These are phyloP conservation scores for Scomber scombrus DNA, from an alignment of 2,113 vertebrate species.

Conservation along the genomic window DNA sequence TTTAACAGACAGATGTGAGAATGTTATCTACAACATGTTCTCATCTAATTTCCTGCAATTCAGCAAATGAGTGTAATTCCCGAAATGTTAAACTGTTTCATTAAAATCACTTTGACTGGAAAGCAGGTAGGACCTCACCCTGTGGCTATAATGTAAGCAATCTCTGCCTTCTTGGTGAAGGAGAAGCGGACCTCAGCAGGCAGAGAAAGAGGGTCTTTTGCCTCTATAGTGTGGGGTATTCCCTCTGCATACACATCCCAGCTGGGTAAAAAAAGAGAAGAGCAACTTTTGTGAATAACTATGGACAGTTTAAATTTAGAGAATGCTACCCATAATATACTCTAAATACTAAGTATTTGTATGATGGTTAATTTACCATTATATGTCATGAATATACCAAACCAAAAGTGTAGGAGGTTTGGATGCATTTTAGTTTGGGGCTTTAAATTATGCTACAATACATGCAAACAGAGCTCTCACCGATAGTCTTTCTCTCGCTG, in stretches of 20 bases:
- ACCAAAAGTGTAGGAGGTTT: not conserved
- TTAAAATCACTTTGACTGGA: not conserved
- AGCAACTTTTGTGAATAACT: not conserved
- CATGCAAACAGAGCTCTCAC: slow-evolving; percentile 38
- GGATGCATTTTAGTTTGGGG: not conserved
- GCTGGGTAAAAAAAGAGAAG: slow-evolving; percentile 39
- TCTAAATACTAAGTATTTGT: not conserved
- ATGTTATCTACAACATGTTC: no score
- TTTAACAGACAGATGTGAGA: no score
- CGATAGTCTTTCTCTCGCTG: slow-evolving; percentile 32
- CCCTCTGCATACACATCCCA: slow-evolving; percentile 66
- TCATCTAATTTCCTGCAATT: no score
- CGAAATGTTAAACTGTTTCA: no score
- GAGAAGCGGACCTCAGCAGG: slow-evolving; percentile 73
- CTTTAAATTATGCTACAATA: not conserved
- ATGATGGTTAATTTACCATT: not conserved
- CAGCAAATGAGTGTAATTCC: no score
- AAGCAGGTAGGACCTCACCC: slow-evolving; percentile 44
- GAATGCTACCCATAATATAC: not conserved
- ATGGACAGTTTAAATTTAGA: not conserved
- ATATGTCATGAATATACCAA: not conserved
- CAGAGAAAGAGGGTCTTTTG: slow-evolving; percentile 2
- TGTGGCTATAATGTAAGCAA: slow-evolving; percentile 14
- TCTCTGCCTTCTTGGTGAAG: slow-evolving; percentile 66
- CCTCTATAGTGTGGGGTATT: slow-evolving; percentile 60